Percentiles rank a stretch among this genome's conserved stretches.
Evolutionary conservation across 2,888 invertebrate species (phyloP).

Genomic region (Cactoblastis cactorum): DNA sequence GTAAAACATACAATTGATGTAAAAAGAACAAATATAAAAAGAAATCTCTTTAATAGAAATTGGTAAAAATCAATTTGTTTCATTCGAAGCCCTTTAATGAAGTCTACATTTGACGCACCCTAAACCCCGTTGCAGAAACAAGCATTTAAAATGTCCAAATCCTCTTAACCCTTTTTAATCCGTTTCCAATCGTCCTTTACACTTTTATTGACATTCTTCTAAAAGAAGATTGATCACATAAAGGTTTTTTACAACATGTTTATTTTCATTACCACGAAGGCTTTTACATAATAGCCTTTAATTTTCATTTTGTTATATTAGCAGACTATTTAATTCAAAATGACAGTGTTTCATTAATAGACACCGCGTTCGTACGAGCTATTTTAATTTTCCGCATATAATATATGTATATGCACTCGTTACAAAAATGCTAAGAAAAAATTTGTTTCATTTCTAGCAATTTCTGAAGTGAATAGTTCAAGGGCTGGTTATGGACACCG

Average conservation of each 20-base stretch:
- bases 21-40: background rate
- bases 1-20: no score
- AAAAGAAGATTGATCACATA: background rate
- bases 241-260: background rate
- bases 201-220: slow-evolving; percentile 1
- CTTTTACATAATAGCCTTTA: background rate
- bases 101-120: background rate
- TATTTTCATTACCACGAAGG: background rate
- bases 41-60: background rate
- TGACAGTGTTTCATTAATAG: no score
- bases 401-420: no score
- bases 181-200: slow-evolving; percentile 5
- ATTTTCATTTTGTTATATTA: background rate
- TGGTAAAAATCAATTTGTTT: background rate
- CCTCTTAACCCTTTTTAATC: slow-evolving; percentile 11
- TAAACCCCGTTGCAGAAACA: background rate
- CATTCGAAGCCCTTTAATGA: background rate
- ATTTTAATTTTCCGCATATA: no score
- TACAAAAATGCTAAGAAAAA: no score
- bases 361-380: no score
- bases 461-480: no score
- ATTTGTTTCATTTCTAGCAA: no score
- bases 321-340: no score
- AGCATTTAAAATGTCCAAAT: background rate
- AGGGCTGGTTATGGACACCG: no score